Evolutionary conservation across 1,140 invertebrate species (phyloP), one percentile per base, ranked within the genome.

Genomic region (Acromyrmex heyeri): DNA sequence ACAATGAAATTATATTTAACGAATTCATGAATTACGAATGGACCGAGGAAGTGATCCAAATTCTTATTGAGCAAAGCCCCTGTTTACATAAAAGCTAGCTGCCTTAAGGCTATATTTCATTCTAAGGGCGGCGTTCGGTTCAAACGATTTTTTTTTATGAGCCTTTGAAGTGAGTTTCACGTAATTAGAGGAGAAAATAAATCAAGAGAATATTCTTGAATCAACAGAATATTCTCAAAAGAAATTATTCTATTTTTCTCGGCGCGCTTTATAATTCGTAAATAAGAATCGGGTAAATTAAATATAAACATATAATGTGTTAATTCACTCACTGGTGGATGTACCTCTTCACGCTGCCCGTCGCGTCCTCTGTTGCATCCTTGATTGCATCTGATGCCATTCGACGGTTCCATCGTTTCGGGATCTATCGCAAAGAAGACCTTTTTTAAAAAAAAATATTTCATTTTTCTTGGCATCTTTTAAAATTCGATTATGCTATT

Each of bases 41-140:
- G 62, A 65, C 53, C 65, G 27, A 57, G 21, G 14, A 30, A 57
- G 24, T 21, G n/a, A 82, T 72, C 14, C 48, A 16, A 72, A n/a
- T 12, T 61, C 55, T 72, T 57, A 38, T 27, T 12, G 21, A n/a
- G 18, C 3, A 30, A 30, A 30, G 27, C 3, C 8, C 18, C 5
- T 48, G 18, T 72, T 82, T 70, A 44, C 50, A 24, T 82, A 30
- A 72, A 72, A 72, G n/a, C 5, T 14, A 30, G 38, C n/a, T 55
- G 48, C 3, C 18, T 82, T 59, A 18, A 48, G 5, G n/a, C 16
- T 12, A 16, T 79, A 16, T 79, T 78, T 44, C 48, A 24, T 8
- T 55, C 30, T 38, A 21, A 55, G n/a, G 16, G 24, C 6, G 16
- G 53, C 53, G 5, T 55, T 55, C 21, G 18, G 12, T 18, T 59